These are phyloP conservation scores for Lasiurus borealis DNA, from an alignment of 2,113 vertebrate species.

Conservation along the genomic window DNA sequence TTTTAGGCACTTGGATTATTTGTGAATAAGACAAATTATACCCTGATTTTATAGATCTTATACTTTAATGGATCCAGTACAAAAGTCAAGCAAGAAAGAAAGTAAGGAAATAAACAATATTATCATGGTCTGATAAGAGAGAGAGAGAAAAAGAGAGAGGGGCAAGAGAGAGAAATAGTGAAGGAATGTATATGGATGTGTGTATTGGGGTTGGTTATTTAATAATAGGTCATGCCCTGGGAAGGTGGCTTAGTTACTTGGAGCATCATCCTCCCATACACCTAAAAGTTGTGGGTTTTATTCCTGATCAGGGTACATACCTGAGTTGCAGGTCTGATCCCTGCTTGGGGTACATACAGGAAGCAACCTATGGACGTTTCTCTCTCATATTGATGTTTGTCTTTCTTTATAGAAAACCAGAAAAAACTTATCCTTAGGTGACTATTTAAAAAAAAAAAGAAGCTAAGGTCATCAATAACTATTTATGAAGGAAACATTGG, in stretches of 20 bases:
- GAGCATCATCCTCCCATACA: background rate
- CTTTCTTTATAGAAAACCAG: background rate
- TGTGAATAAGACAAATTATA: background rate
- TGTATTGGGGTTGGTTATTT: background rate
- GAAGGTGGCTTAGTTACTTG: background rate
- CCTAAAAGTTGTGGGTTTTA: background rate
- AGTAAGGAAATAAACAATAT: background rate
- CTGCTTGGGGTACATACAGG: background rate
- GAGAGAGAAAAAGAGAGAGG: too few relatives aligned
- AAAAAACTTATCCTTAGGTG: background rate
- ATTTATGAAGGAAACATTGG: background rate
- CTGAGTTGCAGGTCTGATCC: background rate
- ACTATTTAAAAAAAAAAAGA: background rate
- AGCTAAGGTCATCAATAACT: background rate
- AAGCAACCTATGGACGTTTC: background rate
- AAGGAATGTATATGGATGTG: background rate
- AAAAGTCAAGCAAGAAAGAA: constrained; percentile 14
- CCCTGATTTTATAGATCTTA: background rate
- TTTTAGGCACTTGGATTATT: background rate
- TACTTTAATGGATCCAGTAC: background rate
- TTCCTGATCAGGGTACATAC: background rate
- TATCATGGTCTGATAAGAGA: background rate
- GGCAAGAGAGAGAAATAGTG: too few relatives aligned
- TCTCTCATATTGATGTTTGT: background rate
- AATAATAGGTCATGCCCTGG: background rate